Percentiles rank a stretch among this genome's conserved stretches.
Evolutionary conservation across 2,113 vertebrate species (phyloP).

Genomic region (Maylandia zebra): DNA sequence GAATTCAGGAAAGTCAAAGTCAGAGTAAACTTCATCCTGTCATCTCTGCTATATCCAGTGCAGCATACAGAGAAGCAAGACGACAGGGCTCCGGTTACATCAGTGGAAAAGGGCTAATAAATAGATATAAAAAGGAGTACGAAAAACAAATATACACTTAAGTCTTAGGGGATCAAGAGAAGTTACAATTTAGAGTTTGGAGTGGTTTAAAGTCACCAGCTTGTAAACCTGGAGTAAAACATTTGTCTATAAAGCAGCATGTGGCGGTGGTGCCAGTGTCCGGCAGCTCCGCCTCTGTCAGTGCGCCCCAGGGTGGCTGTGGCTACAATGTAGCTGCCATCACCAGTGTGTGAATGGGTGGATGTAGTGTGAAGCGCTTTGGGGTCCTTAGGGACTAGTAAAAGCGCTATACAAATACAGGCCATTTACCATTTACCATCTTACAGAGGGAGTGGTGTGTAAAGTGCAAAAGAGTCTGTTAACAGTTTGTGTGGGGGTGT

Average conservation of each 20-base stretch:
- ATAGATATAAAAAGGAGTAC: not conserved
- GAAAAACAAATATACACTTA: not conserved
- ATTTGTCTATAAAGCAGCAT: not conserved
- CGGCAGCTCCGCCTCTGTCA: accelerated
- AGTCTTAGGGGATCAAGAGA: not conserved
- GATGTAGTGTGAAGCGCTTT: no score
- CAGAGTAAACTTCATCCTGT: not conserved
- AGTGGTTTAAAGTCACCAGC: not conserved
- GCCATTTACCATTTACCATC: not conserved
- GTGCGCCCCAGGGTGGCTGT: no score
- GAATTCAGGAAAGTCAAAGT: not conserved
- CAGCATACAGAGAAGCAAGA: not conserved
- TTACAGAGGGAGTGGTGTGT: not conserved
- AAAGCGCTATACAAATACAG: no score
- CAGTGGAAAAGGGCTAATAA: not conserved
- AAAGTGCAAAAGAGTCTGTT: not conserved
- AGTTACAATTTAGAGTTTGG: not conserved
- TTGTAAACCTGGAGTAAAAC: not conserved
- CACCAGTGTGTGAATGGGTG: accelerated
- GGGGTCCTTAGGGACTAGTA: no score
- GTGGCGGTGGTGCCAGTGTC: accelerated
- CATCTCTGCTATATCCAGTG: not conserved
- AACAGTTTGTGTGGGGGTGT: not conserved
- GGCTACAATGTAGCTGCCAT: no score
- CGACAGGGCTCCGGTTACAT: accelerated